Base-by-base conservation (phyloP, 2,797 vertebrate species). In the Spinus olivaceus region DNA sequence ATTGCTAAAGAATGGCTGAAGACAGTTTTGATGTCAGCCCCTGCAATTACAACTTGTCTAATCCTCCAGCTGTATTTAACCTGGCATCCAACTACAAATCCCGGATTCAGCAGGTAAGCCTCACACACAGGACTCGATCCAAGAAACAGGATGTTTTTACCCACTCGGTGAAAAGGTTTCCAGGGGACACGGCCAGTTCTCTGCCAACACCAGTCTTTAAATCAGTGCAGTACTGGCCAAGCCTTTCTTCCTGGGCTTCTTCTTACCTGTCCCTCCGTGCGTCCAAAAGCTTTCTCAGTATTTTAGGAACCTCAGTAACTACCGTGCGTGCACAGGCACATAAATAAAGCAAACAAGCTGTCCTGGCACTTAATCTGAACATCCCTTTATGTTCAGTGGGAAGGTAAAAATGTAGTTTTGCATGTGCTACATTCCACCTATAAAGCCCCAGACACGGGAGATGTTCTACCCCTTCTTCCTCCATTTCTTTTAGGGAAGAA, bases 391-490 rank as follows among this genome's bases (percentile, higher is more conserved):
- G 33, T 53, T 84, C 82, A 80, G 27, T 19, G 39, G 25, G 33
- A 61, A 78, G 42, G 42, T 39, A 39, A 39, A 60, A 60, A 39
- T 5, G 22, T 15, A 57, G 10, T 47, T 89, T 49, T 37, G 27
- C 39, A 46, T 2, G 16, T 12, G 9, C 60, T 60, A 46, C 35
- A 10, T 47, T 71, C 66, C 32, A 65, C 41, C 54, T 74, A 51
- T 8, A 56, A 72, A 56, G 37, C 13, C n/a, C 32, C 72, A 35
- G 37, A 39, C 5, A 59, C 0, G 0, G 21, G 37, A 50, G n/a
- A 76, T 27, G 13, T 8, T 65, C 56, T 50, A 33, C 4, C 0
- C 4, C 2, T 2, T 2, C 2, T 2, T 17, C 6, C 6, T 32
- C 4, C 0, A 0, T 6, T 5, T 19, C 24, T 53, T 25, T 30